Base-by-base conservation (phyloP, 1,140 invertebrate species). In the Parasteatoda tepidariorum region DNA sequence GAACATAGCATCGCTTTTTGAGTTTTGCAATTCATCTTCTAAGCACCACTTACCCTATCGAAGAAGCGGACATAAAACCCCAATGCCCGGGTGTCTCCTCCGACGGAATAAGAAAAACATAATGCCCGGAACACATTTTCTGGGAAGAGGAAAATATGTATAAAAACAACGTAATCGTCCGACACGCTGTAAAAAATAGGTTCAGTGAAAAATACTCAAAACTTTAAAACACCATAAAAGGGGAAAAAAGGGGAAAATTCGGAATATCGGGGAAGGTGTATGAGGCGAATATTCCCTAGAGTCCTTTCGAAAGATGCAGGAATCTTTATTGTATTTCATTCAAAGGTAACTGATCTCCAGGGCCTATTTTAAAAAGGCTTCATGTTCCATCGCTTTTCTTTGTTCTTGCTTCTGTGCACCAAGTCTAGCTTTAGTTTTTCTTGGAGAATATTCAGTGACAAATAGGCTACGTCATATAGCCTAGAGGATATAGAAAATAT, bases 151-250 rank as follows among this genome's bases (percentile, higher is more conserved):
- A 48, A 48, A 48, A 48, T 48, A 48, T 48, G 38, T 48, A 48
- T 48, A 48, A 48, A 48, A 48, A 48, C 38, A n/a, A 48, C 38
- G 38, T 48, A 48, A 48, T 48, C 38, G 75, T 28, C 31, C 15
- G 78, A 70, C 78, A 71, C 38, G 78, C 66, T 33, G 28, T 82
- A 82, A 71, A 82, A 62, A 54, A 66, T 24, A 28, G 26, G 28
- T 31, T 68, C 30, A 68, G 68, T 82, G 78, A 71, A 82, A 82
- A 82, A 82, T 82, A 70, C 78, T 62, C 78, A 61, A 70, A 82
- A 82, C 78, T 82, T 82, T 82, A 82, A 82, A 82, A 82, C 78
- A 31, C 66, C 67, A 82, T 82, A 82, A 82, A 82, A 82, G 78
- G 22, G 24, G 18, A 59, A 59, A n/a, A 66, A 3, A 59, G 66